A percentile compares a stretch with the other conserved stretches of the same genome.
phyloP scores from a whole-genome alignment of 2,113 vertebrate genomes.

The Podarcis cretensis region DNA sequence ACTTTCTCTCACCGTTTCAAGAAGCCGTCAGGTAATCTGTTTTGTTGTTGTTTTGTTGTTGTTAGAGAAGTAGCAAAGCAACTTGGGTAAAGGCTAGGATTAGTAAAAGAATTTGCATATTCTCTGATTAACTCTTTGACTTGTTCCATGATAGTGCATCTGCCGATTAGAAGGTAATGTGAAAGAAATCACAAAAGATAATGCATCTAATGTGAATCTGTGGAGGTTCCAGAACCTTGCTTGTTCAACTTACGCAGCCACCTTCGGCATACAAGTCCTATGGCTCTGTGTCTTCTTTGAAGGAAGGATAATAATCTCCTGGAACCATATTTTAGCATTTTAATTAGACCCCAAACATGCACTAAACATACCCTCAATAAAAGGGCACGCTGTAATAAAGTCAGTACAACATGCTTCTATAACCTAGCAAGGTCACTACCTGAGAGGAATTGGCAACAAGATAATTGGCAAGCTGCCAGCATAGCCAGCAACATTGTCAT shows the following conservation, averaged over 20 bases:
- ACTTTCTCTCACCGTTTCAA: not conserved
- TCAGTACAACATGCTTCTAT: constrained; percentile 50
- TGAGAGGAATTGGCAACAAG: constrained; percentile 63
- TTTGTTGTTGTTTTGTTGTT: not conserved
- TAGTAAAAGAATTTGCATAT: not conserved
- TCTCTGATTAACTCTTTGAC: rapidly evolving
- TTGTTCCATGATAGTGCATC: constrained; percentile 14
- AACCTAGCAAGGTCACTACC: constrained; percentile 64
- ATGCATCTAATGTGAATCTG: constrained; percentile 51
- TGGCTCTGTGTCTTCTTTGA: constrained; percentile 32
- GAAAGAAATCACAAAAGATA: constrained; percentile 22
- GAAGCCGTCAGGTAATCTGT: not conserved
- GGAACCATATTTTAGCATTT: constrained; percentile 69
- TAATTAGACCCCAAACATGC: constrained; percentile 67
- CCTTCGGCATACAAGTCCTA: constrained; percentile 41
- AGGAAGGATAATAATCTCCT: constrained; percentile 67
- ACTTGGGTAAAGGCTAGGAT: not conserved
- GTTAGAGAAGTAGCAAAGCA: not conserved
- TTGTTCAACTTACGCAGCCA: constrained; percentile 46
- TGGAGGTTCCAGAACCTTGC: constrained; percentile 40
- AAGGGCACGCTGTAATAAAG: constrained; percentile 64
- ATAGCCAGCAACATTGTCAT: constrained; percentile 1
- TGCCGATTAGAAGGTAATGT: constrained; percentile 44
- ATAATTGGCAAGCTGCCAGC: constrained; percentile 41
- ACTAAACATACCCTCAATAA: constrained; percentile 57